Evolutionary conservation across 2,113 vertebrate species (phyloP), one percentile per base, ranked within the genome.

Genomic region (Microcebus murinus): DNA sequence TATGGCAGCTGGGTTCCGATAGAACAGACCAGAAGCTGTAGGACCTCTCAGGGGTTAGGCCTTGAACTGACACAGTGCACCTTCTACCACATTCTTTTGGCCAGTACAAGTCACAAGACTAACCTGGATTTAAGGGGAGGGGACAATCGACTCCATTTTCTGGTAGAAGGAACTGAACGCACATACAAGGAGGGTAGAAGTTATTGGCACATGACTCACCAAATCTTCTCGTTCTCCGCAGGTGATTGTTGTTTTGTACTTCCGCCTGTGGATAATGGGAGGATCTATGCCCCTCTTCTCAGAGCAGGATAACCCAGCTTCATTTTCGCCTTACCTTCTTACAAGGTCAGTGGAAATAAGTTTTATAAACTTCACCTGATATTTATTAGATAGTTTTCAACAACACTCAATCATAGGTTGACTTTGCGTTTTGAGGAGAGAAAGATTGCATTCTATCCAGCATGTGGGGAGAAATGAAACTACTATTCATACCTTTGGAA

Each of bases 261-360:
- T 99, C 97, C 99, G 99, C 70, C 98, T 99, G 95, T 99, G 99
- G 99, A 99, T 99, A 90, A 99, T 99, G 99, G 99, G 99, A 94
- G 99, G 99, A 52, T 99, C 99, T 88, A 99, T 99, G 99, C 99
- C 99, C 0, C 99, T 99, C 90, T 99, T 99, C 97, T 99, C 99
- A 1, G 99, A 99, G 96, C 99, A 99, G 97, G 99, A 99, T 98
- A 99, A 99, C 96, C 99, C 99, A 25, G 99, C 99, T 85, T 99
- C 99, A 6, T 99, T 99, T 98, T 99, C 99, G 0, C 99, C 99
- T 0, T 98, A 99, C 94, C 97, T 99, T 59, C 99, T 99, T 71
- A 99, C 99, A 1, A 99, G 99, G 99, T 99, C 7, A 73, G 97
- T 97, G 57, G 39, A 86, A 65, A 11, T 80, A 13, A 17, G 6